Evolutionary conservation across 92 coral and sea anemone species (phyloP).

Genomic region (Zoanthus sociatus): DNA sequence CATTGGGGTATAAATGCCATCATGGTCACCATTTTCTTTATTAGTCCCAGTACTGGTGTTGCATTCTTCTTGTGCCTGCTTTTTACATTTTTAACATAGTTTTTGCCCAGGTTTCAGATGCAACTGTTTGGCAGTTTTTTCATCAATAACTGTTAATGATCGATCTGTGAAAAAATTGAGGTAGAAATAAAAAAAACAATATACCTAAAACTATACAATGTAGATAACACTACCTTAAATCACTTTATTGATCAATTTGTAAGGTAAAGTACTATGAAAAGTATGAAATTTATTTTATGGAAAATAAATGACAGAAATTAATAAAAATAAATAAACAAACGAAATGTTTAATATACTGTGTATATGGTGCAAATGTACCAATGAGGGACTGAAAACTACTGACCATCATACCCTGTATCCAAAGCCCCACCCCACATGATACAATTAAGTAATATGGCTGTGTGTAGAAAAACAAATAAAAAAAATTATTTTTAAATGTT

Average conservation of each 20-base stretch:
- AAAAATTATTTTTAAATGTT: too few relatives aligned
- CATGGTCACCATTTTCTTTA: too few relatives aligned
- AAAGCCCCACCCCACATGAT: too few relatives aligned
- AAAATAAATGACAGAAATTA: slow-evolving; percentile 10
- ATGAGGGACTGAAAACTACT: background rate
- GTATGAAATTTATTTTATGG: background rate
- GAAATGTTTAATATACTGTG: background rate
- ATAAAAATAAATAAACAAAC: background rate
- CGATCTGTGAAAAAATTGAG: slow-evolving; percentile 17
- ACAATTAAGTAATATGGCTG: too few relatives aligned
- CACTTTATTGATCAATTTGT: background rate
- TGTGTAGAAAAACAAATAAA: too few relatives aligned
- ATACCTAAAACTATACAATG: too few relatives aligned
- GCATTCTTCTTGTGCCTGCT: slow-evolving; percentile 2
- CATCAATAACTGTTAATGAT: slow-evolving; percentile 20
- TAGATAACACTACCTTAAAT: background rate
- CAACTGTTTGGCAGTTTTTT: slow-evolving; percentile 13
- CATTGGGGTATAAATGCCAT: background rate
- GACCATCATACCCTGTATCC: too few relatives aligned
- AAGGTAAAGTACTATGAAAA: background rate
- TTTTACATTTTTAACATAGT: slow-evolving; percentile 11
- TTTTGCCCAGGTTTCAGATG: slow-evolving; percentile 27
- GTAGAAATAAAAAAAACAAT: background rate
- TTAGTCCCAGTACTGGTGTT: too few relatives aligned
- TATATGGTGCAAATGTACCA: background rate